Evolutionary conservation across 2,797 vertebrate genomes (phyloP).

Genomic region (Oryzias dopingdopingensis): DNA sequence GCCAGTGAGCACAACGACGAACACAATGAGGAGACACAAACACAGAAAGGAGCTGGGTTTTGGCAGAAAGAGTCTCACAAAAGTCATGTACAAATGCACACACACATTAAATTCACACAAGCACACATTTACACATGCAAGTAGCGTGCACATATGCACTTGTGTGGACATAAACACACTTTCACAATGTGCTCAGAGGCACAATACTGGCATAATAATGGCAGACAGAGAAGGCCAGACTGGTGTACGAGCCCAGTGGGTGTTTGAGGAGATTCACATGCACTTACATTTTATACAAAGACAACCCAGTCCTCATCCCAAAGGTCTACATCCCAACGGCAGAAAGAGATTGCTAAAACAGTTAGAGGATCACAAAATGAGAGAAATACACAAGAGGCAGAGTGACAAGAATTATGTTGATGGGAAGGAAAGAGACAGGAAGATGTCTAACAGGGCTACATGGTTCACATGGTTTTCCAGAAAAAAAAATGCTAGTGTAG

Average conservation of each 20-base stretch:
- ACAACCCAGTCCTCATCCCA: constrained; percentile 33
- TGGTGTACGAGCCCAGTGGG: constrained; percentile 52
- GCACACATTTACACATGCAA: constrained; percentile 14
- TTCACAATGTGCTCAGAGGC: constrained; percentile 55
- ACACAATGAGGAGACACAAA: constrained; percentile 60
- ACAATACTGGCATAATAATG: constrained; percentile 64
- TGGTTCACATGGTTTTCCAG: constrained; percentile 30
- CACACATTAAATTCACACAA: constrained; percentile 11
- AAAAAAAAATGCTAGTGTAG: constrained; percentile 26
- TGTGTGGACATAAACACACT: constrained; percentile 38
- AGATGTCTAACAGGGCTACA: constrained; percentile 34
- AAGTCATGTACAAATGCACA: constrained; percentile 26
- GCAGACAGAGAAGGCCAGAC: constrained; percentile 55
- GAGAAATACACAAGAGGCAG: constrained; percentile 51
- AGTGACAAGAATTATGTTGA: constrained; percentile 56
- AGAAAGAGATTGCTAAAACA: constrained; percentile 31
- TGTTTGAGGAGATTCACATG: constrained; percentile 43
- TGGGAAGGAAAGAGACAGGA: constrained; percentile 22
- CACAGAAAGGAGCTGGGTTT: constrained; percentile 54
- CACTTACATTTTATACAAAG: constrained; percentile 30
- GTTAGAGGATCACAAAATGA: constrained; percentile 50
- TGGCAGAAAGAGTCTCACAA: constrained; percentile 47
- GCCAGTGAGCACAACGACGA: constrained; percentile 60
- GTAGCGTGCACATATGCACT: constrained; percentile 24
- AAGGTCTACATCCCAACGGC: constrained; percentile 45